Evolutionary conservation across 2,797 vertebrate genomes (phyloP), one percentile per base, ranked within the genome.

Genomic region (Thaleichthys pacificus): DNA sequence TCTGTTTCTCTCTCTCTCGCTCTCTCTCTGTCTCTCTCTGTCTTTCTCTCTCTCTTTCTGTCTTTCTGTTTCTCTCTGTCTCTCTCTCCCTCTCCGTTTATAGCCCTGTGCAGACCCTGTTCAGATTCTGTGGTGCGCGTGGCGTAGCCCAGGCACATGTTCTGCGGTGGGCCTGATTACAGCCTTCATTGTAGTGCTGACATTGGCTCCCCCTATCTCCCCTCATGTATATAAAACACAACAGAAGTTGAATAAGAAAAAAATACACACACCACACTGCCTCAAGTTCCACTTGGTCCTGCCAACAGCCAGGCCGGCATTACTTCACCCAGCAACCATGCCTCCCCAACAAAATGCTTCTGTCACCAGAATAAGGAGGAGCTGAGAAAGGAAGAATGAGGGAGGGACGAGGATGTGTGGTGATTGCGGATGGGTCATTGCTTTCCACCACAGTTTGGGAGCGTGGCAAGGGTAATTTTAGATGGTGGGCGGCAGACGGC

Each of bases 331-430:
- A 82, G 87, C 85, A 94, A 92, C 90, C 86, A 89, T 56, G 80
- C 85, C 84, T 81, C 91, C 92, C 91, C 90, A 93, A 92, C 92
- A 91, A 93, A 93, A 95, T 91, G 84, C 88, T 89, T 93, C 93
- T 92, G 91, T 95, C 93, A 94, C 91, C 90, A 93, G 92, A 91
- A 91, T 84, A 66, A 26, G 21, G 38, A 69, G 49, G 32, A 38
- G 60, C 11, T 51, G 67, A 56, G 28, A 35, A n/a, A n/a, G 19
- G 67, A 49, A 11, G 12, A 5, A 60, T 15, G 26, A 47, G 57
- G 54, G 51, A 58, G 42, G 42, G 51, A 58, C 0, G 83, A 85
- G 77, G 85, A 77, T 78, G 73, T 81, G 86, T 68, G 81, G 89
- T 89, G 88, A 88, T 78, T 66, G 54, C 80, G 84, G 63, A 76